Percentiles rank a stretch among this genome's conserved stretches.
These are phyloP conservation scores for Dyspetes luteomarginatus DNA, from an alignment of 2,888 invertebrate species.

Conservation along the genomic window DNA sequence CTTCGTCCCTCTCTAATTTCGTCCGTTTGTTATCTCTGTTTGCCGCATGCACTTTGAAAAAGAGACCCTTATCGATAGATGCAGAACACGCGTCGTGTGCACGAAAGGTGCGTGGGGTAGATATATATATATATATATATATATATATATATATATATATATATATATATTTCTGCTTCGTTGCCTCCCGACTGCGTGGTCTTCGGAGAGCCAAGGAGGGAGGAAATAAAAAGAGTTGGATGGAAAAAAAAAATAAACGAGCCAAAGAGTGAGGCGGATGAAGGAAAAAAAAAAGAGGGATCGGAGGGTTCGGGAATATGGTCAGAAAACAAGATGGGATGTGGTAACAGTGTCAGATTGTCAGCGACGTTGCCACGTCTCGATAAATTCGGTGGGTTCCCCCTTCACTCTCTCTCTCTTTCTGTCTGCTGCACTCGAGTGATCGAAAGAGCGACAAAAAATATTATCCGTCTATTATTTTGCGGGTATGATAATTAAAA, in stretches of 20 bases:
- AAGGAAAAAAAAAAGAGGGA: slow-evolving; percentile 15
- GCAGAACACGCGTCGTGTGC: slow-evolving; percentile 41
- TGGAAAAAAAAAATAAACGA: neutral
- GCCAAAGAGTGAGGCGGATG: slow-evolving; percentile 4
- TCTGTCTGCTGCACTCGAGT: neutral
- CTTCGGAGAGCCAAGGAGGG: slow-evolving; percentile 3
- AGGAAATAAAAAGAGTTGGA: slow-evolving; percentile 5
- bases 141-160: neutral
- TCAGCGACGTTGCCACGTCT: slow-evolving; percentile 70
- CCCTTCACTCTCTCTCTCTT: slow-evolving; percentile 1
- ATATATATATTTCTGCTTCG: slow-evolving; percentile 16
- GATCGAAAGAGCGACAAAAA: no score
- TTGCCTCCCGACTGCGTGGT: slow-evolving; percentile 5
- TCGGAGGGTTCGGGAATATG: slow-evolving; percentile 48
- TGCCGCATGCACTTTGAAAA: slow-evolving; percentile 26
- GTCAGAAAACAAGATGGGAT: slow-evolving; percentile 61
- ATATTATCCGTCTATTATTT: no score
- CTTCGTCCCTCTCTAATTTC: neutral
- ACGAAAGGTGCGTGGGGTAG: slow-evolving; percentile 4
- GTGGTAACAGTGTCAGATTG: slow-evolving; percentile 73
- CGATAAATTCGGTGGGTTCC: slow-evolving; percentile 33
- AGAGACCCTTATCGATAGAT: slow-evolving; percentile 55
- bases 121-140: neutral
- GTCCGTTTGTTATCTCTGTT: slow-evolving; percentile 4
- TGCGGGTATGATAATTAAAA: no score